Evolutionary conservation across 2,113 vertebrate species (phyloP).

Genomic region (Hydrolagus affinis): DNA sequence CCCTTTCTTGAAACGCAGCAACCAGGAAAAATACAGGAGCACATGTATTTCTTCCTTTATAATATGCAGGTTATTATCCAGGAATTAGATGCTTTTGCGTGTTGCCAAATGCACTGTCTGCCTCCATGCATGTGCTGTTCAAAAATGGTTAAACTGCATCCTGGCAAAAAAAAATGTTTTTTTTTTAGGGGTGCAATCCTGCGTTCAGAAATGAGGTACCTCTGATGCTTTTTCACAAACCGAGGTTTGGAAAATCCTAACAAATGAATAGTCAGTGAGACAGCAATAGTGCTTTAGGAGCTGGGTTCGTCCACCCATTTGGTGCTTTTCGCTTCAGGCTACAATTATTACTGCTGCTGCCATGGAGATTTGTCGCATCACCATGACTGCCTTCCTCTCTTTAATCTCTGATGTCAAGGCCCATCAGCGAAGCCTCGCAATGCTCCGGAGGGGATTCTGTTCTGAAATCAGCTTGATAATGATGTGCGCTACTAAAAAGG

Average conservation of each 20-base stretch:
- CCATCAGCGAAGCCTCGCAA: constrained; percentile 17
- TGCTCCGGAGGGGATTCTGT: constrained; percentile 23
- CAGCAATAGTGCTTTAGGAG: constrained; percentile 11
- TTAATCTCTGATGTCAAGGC: constrained; percentile 34
- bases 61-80: background rate
- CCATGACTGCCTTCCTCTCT: constrained; percentile 29
- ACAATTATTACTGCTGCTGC: constrained; percentile 46
- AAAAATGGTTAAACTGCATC: background rate
- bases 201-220: background rate
- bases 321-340: constrained; percentile 46
- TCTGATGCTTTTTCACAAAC: background rate
- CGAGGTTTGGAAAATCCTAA: background rate
- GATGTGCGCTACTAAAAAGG: constrained; percentile 19
- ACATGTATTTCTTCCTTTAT: background rate
- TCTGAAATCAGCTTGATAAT: constrained; percentile 30
- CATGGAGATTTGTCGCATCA: constrained; percentile 37
- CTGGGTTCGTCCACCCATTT: constrained; percentile 7
- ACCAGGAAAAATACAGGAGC: background rate
- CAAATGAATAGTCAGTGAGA: constrained; percentile 6
- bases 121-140: background rate
- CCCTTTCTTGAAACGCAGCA: background rate
- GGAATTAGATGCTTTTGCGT: background rate
- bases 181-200: background rate
- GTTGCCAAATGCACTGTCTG: background rate
- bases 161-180: background rate